Evolutionary conservation across 2,888 invertebrate species (phyloP), one percentile per base, ranked within the genome.

Genomic region (Andricus curvator): DNA sequence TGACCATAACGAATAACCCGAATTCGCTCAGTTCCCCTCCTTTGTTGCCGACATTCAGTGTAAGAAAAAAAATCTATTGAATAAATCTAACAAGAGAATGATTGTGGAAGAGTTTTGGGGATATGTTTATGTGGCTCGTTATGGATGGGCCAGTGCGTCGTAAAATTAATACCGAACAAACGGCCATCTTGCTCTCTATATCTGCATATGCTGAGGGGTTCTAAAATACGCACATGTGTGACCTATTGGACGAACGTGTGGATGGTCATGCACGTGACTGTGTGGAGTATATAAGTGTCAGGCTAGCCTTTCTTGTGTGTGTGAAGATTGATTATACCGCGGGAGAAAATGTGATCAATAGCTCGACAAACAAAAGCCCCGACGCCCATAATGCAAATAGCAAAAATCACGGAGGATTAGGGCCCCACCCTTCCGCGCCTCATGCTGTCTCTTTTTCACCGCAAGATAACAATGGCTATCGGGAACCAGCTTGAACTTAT

Each of bases 271-370:
- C 78, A 77, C 70, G 62, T 78, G 56, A 79, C 79, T 80, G 84
- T 83, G 84, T 85, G 81, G 84, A 80, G 83, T 79, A 86, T 81
- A 82, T 88, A 89, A 88, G 88, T 86, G 86, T 86, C 85, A 83
- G 87, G 80, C 86, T 83, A 85, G 84, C 81, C 81, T 85, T 85
- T 85, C 84, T 83, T 85, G 89, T 90, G 88, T 89, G 90, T 88
- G 91, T 88, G 90, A 92, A 92, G 92, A 92, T 92, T 92, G 92
- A 92, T 92, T 92, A 92, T 91, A 90, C 90, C 90, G 86, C 90
- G 89, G 89, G 91, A 90, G 92, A 92, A 92, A 92, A 92, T 92
- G 91, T 92, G 92, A 92, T 92, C 92, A 92, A 92, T 92, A 92
- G 90, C 89, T 88, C 87, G 88, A 88, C 91, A 91, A 92, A 92